Percentiles rank a stretch among this genome's conserved stretches.
These are phyloP conservation scores for Tragulus kanchil DNA, from an alignment of 2,113 vertebrate genomes.

Conservation along the genomic window DNA sequence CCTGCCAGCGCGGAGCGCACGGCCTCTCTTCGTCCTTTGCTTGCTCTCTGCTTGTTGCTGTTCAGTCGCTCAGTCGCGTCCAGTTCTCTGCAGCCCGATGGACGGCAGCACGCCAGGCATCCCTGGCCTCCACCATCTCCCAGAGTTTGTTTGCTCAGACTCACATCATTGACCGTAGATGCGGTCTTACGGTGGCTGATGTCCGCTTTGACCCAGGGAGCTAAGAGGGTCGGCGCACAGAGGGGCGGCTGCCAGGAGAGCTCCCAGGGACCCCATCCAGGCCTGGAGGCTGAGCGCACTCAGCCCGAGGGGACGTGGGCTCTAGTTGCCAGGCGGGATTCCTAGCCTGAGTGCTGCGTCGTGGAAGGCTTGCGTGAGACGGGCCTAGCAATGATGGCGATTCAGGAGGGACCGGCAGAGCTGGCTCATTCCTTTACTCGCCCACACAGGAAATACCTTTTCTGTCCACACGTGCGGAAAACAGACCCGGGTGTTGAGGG, in stretches of 20 bases:
- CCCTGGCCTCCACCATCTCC: background rate
- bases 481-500: background rate
- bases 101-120: no score
- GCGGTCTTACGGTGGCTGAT: background rate
- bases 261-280: background rate
- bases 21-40: background rate
- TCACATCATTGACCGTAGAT: background rate
- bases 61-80: background rate
- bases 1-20: background rate
- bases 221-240: background rate
- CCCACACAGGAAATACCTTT: background rate
- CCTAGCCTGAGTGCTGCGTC: fast-evolving
- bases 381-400: background rate
- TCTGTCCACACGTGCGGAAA: background rate
- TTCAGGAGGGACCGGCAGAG: background rate
- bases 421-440: background rate
- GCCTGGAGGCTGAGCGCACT: background rate
- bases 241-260: background rate
- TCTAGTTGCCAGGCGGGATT: background rate
- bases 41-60: background rate
- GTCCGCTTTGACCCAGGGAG: background rate
- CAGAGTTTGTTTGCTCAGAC: background rate
- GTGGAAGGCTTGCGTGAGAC: background rate
- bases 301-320: background rate
- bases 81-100: background rate